Evolutionary conservation across 2,888 invertebrate species (phyloP).

Genomic region (Agriopis leucophaearia): DNA sequence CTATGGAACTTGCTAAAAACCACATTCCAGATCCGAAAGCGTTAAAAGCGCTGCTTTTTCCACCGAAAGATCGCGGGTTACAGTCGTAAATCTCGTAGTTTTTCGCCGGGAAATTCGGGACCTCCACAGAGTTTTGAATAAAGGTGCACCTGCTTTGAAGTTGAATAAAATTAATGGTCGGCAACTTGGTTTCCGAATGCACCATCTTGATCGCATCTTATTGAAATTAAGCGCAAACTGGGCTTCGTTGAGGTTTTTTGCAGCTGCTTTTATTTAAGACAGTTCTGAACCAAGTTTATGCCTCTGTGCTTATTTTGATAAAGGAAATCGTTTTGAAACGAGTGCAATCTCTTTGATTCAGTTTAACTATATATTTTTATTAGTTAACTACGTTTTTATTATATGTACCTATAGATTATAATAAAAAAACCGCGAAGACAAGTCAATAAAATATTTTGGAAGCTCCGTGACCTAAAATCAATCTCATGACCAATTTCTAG

Average conservation of each 20-base stretch:
- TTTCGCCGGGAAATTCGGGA: conserved; percentile 66
- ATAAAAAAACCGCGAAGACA: background rate
- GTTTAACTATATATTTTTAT: background rate
- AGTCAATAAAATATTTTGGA: no score
- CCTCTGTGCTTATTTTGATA: conserved; percentile 12
- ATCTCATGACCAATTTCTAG: background rate
- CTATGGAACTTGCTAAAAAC: conserved; percentile 42
- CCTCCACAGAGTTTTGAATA: conserved; percentile 57
- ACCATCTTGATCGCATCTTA: conserved; percentile 43
- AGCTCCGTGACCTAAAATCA: background rate
- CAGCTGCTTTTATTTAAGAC: conserved; percentile 39
- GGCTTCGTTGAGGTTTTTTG: conserved; percentile 38
- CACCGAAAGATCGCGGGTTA: conserved; percentile 33
- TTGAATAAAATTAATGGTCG: conserved; percentile 55
- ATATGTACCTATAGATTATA: no score
- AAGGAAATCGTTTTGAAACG: conserved; percentile 13
- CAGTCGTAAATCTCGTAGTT: conserved; percentile 75
- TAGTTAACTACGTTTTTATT: background rate
- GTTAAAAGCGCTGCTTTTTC: conserved; percentile 52
- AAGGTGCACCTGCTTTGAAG: conserved; percentile 62
- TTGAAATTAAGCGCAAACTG: conserved; percentile 45
- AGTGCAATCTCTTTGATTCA: background rate
- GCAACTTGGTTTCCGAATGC: conserved; percentile 45
- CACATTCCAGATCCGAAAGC: conserved; percentile 55
- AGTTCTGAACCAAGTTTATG: conserved; percentile 24